Base-by-base conservation (phyloP, 2,797 vertebrate species). In the Mormyrus proboscirostris region DNA sequence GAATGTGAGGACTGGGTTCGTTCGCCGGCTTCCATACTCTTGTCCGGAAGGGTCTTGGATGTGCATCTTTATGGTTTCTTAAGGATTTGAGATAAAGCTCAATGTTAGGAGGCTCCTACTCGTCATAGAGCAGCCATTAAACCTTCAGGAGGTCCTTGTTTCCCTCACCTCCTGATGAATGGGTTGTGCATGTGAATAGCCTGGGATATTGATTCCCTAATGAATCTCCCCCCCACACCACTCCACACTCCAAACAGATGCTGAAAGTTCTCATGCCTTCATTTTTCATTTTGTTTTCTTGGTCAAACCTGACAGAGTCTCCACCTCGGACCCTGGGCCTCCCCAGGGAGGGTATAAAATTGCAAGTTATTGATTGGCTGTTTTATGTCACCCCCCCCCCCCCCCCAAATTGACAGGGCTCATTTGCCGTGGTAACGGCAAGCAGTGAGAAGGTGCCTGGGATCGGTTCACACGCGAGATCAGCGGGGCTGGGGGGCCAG, bases 371-470 rank as follows among this genome's bases (percentile, higher is more conserved):
- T 88, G 86, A 88, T 65, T 49, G 38, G 7, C 55, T 44, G 33
- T 88, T 65, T 88, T 62, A 38, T 87, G 86, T 65, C 38, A 9
- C 4, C 12, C 29, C 16, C 19, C 38, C 16, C 53, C 2, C 51
- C 33, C 16, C 3, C 4, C 4, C 16, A 3, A 7, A 87, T 44
- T 87, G 86, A 62, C 86, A 25, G 25, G 79, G 25, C 10, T 53
- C 1, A 3, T 29, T 47, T 7, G 49, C 10, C 4, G 16, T 2
- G 2, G 59, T 91, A 94, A 93, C 89, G 83, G 41, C 85, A 87
- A 91, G 73, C 89, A 93, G 92, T 94, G 94, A 93, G 94, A 94
- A 94, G 49, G 88, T 38, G 88, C 2, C 12, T 38, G 88, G 86
- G 33, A 49, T 93, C 91, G 55, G 88, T 91, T 94, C 94, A 94